Base-by-base conservation (phyloP, 2,113 vertebrate species). In the Raja brachyura region DNA sequence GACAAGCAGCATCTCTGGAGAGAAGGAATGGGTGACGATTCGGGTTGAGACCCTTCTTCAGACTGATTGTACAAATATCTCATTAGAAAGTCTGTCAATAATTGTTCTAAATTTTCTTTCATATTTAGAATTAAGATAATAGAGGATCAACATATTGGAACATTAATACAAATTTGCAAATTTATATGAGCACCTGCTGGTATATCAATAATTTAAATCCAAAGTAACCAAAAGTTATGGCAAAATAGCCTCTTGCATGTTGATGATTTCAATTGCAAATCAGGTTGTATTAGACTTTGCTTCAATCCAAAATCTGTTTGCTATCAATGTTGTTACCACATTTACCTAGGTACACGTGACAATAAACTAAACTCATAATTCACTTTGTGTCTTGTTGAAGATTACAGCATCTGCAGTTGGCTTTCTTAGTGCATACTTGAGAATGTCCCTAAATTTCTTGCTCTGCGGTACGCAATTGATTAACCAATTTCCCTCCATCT, bases 121-220 rank as follows among this genome's bases (percentile, higher is more conserved):
- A 22, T 39, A 81, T 54, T 81, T 81, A 20, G 39, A 54, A 81
- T 39, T 48, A 48, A 54, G 48, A 81, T 20, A 81, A 54, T 54
- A 78, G 7, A 33, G 76, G 16, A 16, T 22, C 54, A 54, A 81
- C n/a, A 18, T 54, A 22, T 81, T 20, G 18, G 9, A 48, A 56
- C 16, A 54, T 81, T 39, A 39, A 81, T 39, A 81, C 5, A 79
- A 16, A 79, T 18, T 61, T 61, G 54, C 9, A 85, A 86, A 59
- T 25, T 86, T 56, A 61, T 86, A 11, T 28, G 61, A 86, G 61
- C 22, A 86, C 56, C 56, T 86, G 81, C 6, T 14, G 56, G 10
- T 61, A 25, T 83, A 22, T 83, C 79, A 83, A 83, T 83, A 61
- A 81, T 86, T 86, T 28, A 86, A 14, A n/a, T 86, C 25, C 25